Conservation (phyloP, 2,113 vertebrate genomes). For the Callorhinus ursinus region DNA sequence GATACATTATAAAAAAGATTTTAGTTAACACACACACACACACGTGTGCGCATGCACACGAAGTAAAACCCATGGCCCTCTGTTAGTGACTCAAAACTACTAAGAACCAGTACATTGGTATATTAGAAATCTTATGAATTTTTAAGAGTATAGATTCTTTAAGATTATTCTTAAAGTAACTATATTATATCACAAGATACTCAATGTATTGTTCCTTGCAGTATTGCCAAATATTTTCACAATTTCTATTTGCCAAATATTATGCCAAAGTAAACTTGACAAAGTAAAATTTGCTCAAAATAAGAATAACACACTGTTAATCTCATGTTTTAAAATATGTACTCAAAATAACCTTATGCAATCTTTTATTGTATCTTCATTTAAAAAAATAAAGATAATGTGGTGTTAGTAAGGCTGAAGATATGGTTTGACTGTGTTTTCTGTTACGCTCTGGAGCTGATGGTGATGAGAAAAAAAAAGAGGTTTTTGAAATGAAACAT, state of each 20-base stretch:
- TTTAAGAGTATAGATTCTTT: not conserved
- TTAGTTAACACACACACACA: not conserved
- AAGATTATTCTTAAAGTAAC: not conserved
- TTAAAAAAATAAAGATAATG: constrained; percentile 61
- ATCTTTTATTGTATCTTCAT: constrained; percentile 71
- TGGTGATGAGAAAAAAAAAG: not conserved
- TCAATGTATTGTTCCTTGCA: not conserved
- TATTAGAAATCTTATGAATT: not conserved
- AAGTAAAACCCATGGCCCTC: not conserved
- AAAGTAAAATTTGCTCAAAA: constrained; percentile 46
- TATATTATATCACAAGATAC: not conserved
- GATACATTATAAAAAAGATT: not conserved
- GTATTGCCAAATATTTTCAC: constrained; percentile 76
- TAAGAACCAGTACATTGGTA: not conserved
- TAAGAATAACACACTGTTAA: not conserved
- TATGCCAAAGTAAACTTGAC: constrained; percentile 51
- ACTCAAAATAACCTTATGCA: constrained; percentile 54
- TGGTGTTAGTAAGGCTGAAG: not conserved
- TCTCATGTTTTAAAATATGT: constrained; percentile 60
- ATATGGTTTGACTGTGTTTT: not conserved
- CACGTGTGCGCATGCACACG: not conserved
- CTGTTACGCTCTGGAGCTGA: not conserved
- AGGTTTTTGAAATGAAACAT: not conserved
- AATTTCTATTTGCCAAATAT: constrained; percentile 68
- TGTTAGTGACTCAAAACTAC: not conserved